phyloP scores from a whole-genome alignment of 2,888 invertebrate genomes.

The Masnerella sp. region DNA sequence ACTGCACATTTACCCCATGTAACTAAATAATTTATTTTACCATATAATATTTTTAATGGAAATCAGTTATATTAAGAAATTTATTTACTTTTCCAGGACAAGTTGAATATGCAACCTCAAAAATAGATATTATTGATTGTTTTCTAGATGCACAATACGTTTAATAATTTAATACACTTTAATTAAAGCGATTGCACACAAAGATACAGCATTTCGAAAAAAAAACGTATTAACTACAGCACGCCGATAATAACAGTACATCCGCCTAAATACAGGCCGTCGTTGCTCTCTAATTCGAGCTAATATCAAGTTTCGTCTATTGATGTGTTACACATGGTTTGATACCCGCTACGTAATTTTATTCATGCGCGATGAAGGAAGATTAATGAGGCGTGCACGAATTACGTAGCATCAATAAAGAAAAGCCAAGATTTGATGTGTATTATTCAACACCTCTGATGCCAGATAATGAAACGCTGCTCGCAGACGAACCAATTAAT shows the following conservation, averaged over 20 bases:
- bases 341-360: conserved; percentile 27
- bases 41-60: too few relatives aligned
- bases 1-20: too few relatives aligned
- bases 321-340: conserved; percentile 38
- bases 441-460: conserved; percentile 17
- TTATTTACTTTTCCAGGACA: too few relatives aligned
- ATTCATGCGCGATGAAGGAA: conserved; percentile 23
- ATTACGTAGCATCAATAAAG: conserved; percentile 13
- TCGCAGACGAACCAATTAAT: conserved; percentile 3
- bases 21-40: too few relatives aligned
- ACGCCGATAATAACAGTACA: conserved; percentile 9
- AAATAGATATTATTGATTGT: too few relatives aligned
- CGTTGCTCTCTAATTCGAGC: conserved; percentile 17
- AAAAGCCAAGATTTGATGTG: conserved; percentile 2
- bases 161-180: too few relatives aligned
- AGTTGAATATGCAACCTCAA: too few relatives aligned
- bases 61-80: too few relatives aligned
- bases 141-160: too few relatives aligned
- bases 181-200: too few relatives aligned
- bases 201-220: too few relatives aligned
- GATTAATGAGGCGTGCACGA: conserved; percentile 21
- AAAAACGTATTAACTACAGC: too few relatives aligned
- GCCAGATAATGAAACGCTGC: background rate
- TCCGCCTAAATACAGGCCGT: conserved; percentile 27
- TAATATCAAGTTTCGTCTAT: conserved; percentile 29